Conservation (phyloP, 2,888 invertebrate species). For the Rhingia rostrata region DNA sequence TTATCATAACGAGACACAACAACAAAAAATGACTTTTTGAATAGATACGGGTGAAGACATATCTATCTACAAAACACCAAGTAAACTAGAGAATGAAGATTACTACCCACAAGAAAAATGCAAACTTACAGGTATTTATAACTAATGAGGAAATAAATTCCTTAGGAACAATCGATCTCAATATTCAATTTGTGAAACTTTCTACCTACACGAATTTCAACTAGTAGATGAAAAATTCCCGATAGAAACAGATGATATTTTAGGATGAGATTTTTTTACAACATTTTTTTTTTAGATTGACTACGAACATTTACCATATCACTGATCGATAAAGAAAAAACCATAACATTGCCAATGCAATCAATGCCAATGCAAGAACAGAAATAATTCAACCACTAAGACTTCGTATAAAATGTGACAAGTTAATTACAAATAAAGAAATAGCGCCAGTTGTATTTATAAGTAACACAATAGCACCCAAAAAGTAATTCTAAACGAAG, state of each 20-base stretch:
- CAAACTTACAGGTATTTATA: neutral
- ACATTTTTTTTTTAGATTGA: neutral
- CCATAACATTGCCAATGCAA: constrained; percentile 3
- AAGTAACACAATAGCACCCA: too few species aligned
- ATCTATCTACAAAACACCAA: neutral
- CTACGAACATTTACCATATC: neutral
- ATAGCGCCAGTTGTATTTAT: too few species aligned
- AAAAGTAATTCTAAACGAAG: neutral
- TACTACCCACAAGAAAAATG: neutral
- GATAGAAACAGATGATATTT: neutral
- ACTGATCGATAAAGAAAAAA: neutral
- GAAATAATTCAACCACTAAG: neutral
- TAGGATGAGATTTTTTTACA: neutral
- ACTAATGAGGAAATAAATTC: constrained; percentile 4
- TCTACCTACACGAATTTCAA: neutral
- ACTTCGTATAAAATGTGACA: too few species aligned
- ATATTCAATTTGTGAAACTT: neutral
- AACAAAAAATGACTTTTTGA: neutral
- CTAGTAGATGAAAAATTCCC: neutral
- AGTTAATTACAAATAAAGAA: too few species aligned
- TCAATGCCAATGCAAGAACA: neutral
- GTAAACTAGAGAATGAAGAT: neutral
- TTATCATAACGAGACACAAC: neutral
- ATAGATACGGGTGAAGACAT: neutral
- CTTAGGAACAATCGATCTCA: neutral